Conservation (phyloP, 2,113 vertebrate species). For the Indicator maculatus region DNA sequence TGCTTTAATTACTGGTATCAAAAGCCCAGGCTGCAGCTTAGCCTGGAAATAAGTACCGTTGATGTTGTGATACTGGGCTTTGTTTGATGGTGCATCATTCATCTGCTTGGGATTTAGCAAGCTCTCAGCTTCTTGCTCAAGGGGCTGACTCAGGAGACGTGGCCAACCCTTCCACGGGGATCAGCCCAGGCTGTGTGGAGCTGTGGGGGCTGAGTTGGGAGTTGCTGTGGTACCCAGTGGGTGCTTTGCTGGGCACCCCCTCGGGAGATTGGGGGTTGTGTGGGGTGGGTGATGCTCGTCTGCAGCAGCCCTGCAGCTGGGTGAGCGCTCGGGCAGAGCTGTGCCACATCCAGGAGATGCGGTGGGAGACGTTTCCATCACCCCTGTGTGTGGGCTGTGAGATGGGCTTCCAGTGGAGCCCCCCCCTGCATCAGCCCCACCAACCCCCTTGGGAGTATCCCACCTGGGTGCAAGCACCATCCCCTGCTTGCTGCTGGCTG, state of each 20-base stretch:
- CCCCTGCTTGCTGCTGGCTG: neutral
- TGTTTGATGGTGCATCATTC: constrained; percentile 31
- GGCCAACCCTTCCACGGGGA: neutral
- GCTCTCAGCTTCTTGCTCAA: neutral
- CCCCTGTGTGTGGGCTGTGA: neutral
- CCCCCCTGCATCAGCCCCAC: fast-evolving
- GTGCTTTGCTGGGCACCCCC: neutral
- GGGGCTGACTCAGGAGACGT: neutral
- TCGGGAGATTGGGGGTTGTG: fast-evolving
- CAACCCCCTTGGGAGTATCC: fast-evolving
- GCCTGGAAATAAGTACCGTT: constrained; percentile 66
- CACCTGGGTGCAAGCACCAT: fast-evolving
- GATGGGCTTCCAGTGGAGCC: neutral
- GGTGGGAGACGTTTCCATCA: neutral
- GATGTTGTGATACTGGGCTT: constrained; percentile 52
- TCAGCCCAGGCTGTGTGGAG: fast-evolving
- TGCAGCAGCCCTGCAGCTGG: neutral
- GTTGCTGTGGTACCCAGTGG: neutral
- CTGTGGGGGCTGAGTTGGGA: neutral
- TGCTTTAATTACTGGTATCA: constrained; percentile 61
- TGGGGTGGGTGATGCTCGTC: neutral
- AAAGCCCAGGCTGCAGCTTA: constrained; percentile 55
- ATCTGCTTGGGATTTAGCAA: neutral
- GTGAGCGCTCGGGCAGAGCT: neutral
- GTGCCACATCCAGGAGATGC: neutral